Conservation (phyloP, 1,140 invertebrate species). For the Nephotettix cincticeps region DNA sequence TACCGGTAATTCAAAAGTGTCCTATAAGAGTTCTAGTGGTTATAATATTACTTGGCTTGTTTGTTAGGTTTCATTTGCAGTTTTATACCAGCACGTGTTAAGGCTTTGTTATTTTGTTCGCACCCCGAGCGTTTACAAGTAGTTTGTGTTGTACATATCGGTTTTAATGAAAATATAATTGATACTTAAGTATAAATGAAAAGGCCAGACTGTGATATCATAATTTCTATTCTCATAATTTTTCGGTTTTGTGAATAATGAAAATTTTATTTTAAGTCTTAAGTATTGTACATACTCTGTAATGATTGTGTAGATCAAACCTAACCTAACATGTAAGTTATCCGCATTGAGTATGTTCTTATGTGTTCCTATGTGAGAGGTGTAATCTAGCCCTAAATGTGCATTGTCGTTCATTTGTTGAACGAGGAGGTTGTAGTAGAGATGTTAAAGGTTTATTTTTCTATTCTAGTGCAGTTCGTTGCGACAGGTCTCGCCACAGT, state of each 20-base stretch:
- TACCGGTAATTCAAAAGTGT: background rate
- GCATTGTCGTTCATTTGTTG: background rate
- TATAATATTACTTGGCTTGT: background rate
- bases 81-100: background rate
- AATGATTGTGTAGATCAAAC: constrained; percentile 12
- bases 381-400: constrained; percentile 23
- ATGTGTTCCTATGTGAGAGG: constrained; percentile 11
- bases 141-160: constrained; percentile 15
- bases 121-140: background rate
- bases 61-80: background rate
- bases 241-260: constrained; percentile 15
- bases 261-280: constrained; percentile 9
- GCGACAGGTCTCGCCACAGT: background rate
- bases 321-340: background rate
- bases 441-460: constrained; percentile 21
- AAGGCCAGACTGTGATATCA: constrained; percentile 14
- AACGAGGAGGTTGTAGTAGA: constrained; percentile 13
- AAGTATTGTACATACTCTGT: constrained; percentile 20
- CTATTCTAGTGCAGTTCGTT: background rate
- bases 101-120: background rate
- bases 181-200: constrained; percentile 1
- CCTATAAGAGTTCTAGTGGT: background rate
- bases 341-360: constrained; percentile 3
- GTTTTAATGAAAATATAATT: constrained; percentile 17
- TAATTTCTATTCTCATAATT: constrained; percentile 1